Evolutionary conservation across 1,140 invertebrate genomes (phyloP).

Genomic region (Hyles vespertilio): DNA sequence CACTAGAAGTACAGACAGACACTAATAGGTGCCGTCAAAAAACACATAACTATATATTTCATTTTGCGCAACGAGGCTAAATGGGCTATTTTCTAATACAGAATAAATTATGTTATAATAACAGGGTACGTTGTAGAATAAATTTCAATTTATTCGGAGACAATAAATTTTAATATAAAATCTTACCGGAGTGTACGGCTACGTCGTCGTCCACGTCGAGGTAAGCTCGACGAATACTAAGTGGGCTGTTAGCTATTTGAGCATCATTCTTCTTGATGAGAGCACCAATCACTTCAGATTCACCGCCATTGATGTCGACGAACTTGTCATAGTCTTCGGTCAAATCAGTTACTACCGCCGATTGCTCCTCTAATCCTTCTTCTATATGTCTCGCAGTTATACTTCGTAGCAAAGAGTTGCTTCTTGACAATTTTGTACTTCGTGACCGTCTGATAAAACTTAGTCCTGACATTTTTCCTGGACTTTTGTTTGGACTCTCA

Average conservation of each 20-base stretch:
- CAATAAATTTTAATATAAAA: constrained; percentile 9
- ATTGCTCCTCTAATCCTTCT: constrained; percentile 55
- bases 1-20: no score
- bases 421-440: constrained; percentile 82
- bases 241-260: constrained; percentile 62
- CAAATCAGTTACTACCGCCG: constrained; percentile 54
- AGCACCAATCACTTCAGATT: constrained; percentile 62
- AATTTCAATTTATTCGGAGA: constrained; percentile 15
- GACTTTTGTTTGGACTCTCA: constrained; percentile 66
- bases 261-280: constrained; percentile 65
- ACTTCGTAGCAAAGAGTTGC: constrained; percentile 77
- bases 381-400: constrained; percentile 63
- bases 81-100: no score
- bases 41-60: constrained; percentile 13
- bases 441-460: constrained; percentile 82
- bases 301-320: constrained; percentile 58
- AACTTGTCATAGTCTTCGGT: constrained; percentile 65
- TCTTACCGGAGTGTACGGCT: constrained; percentile 80
- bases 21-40: constrained; percentile 10
- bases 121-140: constrained; percentile 1
- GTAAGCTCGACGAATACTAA: constrained; percentile 73
- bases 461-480: constrained; percentile 73
- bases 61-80: constrained; percentile 7
- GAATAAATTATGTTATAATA: constrained; percentile 16
- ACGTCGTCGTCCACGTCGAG: constrained; percentile 77